Conservation (phyloP, 2,888 invertebrate species). For the Trissolcus brochymenae region DNA sequence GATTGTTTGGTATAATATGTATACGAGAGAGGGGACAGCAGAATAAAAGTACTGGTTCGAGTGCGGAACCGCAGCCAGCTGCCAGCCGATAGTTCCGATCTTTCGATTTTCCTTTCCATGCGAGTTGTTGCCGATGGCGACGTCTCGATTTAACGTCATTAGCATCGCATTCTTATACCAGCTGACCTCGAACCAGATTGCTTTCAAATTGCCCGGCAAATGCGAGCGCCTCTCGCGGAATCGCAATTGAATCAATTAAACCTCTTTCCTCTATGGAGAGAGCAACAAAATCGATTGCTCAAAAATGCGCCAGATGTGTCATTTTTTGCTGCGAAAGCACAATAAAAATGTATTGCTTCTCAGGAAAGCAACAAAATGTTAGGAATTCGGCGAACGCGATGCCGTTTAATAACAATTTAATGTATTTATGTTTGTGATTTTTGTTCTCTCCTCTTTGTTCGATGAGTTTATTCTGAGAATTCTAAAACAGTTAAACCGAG, state of each 20-base stretch:
- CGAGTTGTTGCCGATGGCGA: constrained; percentile 49
- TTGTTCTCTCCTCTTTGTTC: constrained; percentile 16
- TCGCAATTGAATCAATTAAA: constrained; percentile 31
- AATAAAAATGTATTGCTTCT: constrained; percentile 36
- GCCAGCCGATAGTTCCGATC: constrained; percentile 47
- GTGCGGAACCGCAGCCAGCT: constrained; percentile 42
- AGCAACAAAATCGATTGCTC: not conserved
- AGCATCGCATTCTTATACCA: constrained; percentile 61
- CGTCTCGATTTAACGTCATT: constrained; percentile 57
- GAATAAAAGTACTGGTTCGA: constrained; percentile 10
- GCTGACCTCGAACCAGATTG: constrained; percentile 63
- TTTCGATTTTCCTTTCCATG: constrained; percentile 53
- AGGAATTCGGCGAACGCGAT: constrained; percentile 32
- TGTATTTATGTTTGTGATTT: constrained; percentile 42
- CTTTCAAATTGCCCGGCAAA: constrained; percentile 61
- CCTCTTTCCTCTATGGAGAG: not conserved
- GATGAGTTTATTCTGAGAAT: constrained; percentile 45
- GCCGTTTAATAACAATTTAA: constrained; percentile 41
- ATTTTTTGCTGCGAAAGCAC: constrained; percentile 23
- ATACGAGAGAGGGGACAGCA: not conserved
- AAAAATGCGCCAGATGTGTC: constrained; percentile 9
- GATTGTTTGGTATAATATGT: no score
- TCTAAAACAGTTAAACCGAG: constrained; percentile 54
- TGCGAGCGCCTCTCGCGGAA: constrained; percentile 39
- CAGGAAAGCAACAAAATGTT: constrained; percentile 29